These are phyloP conservation scores for Platorchestia sp. DNA, from an alignment of 1,140 invertebrate genomes.

Conservation along the genomic window DNA sequence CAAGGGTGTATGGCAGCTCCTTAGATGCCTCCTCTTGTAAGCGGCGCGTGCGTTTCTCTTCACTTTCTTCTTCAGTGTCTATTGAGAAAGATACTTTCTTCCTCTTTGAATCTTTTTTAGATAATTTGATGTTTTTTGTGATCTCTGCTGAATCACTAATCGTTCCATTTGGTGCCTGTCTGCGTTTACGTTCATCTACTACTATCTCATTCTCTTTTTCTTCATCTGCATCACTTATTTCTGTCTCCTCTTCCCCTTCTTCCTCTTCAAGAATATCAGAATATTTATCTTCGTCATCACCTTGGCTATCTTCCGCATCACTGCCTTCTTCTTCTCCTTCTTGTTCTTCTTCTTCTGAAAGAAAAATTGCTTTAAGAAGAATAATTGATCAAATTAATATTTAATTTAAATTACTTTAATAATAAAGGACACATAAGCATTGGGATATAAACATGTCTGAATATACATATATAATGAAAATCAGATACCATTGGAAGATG, in stretches of 20 bases:
- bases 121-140: neutral
- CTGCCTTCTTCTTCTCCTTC: conserved; percentile 49
- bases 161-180: neutral
- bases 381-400: too few species aligned
- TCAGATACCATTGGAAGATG: too few species aligned
- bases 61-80: neutral
- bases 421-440: too few species aligned
- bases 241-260: conserved; percentile 52
- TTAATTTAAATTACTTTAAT: too few species aligned
- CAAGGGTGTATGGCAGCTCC: conserved; percentile 81
- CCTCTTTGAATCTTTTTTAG: conserved; percentile 16
- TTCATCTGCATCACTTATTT: neutral
- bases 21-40: conserved; percentile 72
- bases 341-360: conserved; percentile 52
- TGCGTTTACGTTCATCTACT: neutral
- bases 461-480: too few species aligned
- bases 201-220: neutral
- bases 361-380: too few species aligned
- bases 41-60: neutral
- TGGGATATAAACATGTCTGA: too few species aligned
- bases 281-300: conserved; percentile 58
- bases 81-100: conserved; percentile 56
- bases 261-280: conserved; percentile 63
- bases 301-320: conserved; percentile 58
- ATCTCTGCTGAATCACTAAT: neutral